Base-by-base conservation (phyloP, 1,140 invertebrate species). In the Panagrolaimus sp. region DNA sequence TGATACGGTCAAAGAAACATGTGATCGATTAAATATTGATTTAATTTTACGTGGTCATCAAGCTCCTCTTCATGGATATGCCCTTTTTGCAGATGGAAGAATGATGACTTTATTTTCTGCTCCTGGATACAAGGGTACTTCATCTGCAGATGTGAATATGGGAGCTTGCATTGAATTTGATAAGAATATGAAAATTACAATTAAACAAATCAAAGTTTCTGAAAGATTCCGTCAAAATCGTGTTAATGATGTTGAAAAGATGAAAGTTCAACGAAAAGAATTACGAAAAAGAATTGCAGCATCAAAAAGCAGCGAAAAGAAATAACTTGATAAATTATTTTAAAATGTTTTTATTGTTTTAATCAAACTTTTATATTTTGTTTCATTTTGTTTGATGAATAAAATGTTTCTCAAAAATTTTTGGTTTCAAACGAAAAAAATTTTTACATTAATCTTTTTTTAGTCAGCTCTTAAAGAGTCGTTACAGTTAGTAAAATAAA, bases 41-140 rank as follows among this genome's bases (percentile, higher is more conserved):
- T 45, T 74, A 16, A 73, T 74, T 20, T 72, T 74, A 44, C 44
- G 72, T n/a, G 72, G 72, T 4, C 72, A 74, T 65, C 72, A 77
- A 68, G 71, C 71, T 43, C 71, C 71, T 53, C 70, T 72, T 38
- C 64, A 72, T 27, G 71, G 71, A 38, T 72, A 72, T 62, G 71
- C 71, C 5, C 44, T 65, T 8, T 74, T 62, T 42, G 71, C 70
- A 11, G 71, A 71, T 14, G 71, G 71, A 9, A 8, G 46, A 4
- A 16, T 72, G 16, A 45, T 72, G 63, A 72, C 71, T 25, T 63
- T 72, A 5, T 72, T 72, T 44, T 72, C 71, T 8, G 71, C 71
- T 11, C 71, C 71, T 9, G 71, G 71, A 5, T 72, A 72, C 70
- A 72, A 72, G 45, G 71, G 71, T 27, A 46, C 23, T 13, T 64